Evolutionary conservation across 2,113 vertebrate genomes (phyloP), one percentile per base, ranked within the genome.

Genomic region (Equus przewalskii): DNA sequence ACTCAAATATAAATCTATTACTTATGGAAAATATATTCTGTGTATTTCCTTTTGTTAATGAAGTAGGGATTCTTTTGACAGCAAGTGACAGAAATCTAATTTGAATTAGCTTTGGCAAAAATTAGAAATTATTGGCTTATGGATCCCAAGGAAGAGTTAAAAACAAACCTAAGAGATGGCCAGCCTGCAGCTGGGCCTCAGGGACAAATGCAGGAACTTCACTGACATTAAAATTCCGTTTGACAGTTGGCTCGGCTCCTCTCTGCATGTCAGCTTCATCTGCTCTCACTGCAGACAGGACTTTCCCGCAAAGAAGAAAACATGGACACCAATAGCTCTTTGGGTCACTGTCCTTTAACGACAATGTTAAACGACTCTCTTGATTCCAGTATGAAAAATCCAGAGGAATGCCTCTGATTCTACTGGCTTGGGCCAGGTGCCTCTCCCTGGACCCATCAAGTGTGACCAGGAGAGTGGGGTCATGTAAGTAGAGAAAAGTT

Each of bases 361-460:
- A 36, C 69, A 22, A 13, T 15, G 21, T 41, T 41, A 41, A 41
- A 41, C 3, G 36, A 41, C 36, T 41, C 36, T 41, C 36, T 96
- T 90, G 46, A 90, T 36, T 90, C 7, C 33, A 82, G 36, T 64
- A 70, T 93, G 60, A 95, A 97, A 90, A 85, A 70, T 58, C 16
- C 6, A 30, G 18, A 76, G 58, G 64, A 95, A 60, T 30, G 19
- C 49, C 56, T 91, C 54, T 54, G 75, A 81, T 21, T 15, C 28
- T 51, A 73, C 51, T 56, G 56, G 18, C 5, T 64, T 56, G 62
- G 51, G 18, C 69, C 82, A 69, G 33, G n/a, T 22, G 15, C 51
- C n/a, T 88, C n/a, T 24, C 33, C n/a, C 28, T 54, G 26, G 75
- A 65, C 19, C 41, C 26, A 16, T 1, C 19, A 91, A 28, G 73